A percentile compares a stretch with the other conserved stretches of the same genome.
These are phyloP conservation scores for Pogonomyrmex barbatus DNA, from an alignment of 1,140 invertebrate genomes.

Conservation along the genomic window DNA sequence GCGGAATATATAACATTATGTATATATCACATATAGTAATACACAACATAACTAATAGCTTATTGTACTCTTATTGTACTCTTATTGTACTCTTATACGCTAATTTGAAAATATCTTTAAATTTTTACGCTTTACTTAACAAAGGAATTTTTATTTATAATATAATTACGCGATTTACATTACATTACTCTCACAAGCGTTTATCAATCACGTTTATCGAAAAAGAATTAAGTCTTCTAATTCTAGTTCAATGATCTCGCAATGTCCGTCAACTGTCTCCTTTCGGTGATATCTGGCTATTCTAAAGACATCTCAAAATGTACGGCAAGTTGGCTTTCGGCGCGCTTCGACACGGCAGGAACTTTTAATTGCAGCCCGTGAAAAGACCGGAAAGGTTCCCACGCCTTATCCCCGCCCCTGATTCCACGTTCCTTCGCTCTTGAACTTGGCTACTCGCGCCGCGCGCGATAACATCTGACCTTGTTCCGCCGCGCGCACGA, in stretches of 20 bases:
- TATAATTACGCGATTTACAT: background rate
- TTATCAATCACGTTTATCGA: background rate
- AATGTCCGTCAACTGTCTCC: background rate
- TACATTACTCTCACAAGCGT: background rate
- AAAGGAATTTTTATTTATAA: background rate
- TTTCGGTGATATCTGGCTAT: background rate
- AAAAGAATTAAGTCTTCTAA: background rate
- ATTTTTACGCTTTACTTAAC: background rate
- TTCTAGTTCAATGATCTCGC: too few species aligned
- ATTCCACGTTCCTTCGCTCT: conserved; percentile 57
- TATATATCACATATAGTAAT: background rate
- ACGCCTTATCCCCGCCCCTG: conserved; percentile 74
- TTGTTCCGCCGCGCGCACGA: conserved; percentile 72
- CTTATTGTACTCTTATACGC: background rate
- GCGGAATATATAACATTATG: background rate
- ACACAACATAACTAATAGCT: background rate
- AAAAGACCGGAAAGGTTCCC: conserved; percentile 78
- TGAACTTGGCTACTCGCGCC: conserved; percentile 70
- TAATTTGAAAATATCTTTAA: background rate
- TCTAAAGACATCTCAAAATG: background rate
- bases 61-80: background rate
- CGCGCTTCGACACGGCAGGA: conserved; percentile 14
- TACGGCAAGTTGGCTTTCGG: conserved; percentile 1
- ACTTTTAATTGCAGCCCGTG: conserved; percentile 74
- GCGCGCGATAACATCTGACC: conserved; percentile 80